Evolutionary conservation across 2,888 invertebrate genomes (phyloP).

Genomic region (Parnassius orleans): DNA sequence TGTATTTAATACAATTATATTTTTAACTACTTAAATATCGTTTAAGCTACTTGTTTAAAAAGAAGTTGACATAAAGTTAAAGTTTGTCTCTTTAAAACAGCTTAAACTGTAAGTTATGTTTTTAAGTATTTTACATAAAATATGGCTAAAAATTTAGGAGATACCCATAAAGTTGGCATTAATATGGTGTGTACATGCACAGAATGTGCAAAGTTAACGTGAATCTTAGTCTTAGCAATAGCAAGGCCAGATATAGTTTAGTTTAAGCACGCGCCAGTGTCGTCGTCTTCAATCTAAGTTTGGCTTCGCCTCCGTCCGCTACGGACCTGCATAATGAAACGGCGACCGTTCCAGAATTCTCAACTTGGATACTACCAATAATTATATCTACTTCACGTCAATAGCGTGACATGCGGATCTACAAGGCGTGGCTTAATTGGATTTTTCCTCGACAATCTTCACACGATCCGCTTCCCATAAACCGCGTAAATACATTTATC

Average conservation of each 20-base stretch:
- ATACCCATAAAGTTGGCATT: slow-evolving; percentile 12
- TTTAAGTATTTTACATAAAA: slow-evolving; percentile 8
- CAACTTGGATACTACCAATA: slow-evolving; percentile 63
- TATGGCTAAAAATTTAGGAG: slow-evolving; percentile 4
- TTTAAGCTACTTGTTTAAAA: not conserved
- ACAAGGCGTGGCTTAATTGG: slow-evolving; percentile 3
- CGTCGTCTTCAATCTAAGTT: slow-evolving; percentile 78
- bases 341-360: slow-evolving; percentile 60
- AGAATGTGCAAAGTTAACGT: slow-evolving; percentile 54
- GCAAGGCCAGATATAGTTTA: slow-evolving; percentile 68
- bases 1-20: no score
- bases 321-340: slow-evolving; percentile 74
- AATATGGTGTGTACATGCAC: slow-evolving; percentile 29
- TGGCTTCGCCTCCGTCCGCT: slow-evolving; percentile 63
- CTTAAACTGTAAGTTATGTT: not conserved
- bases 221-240: slow-evolving; percentile 70
- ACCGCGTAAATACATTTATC: slow-evolving; percentile 75
- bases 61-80: not conserved
- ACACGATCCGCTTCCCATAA: slow-evolving; percentile 63
- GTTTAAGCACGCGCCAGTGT: slow-evolving; percentile 74
- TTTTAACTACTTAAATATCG: no score
- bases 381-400: slow-evolving; percentile 48
- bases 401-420: slow-evolving; percentile 3
- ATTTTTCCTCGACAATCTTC: slow-evolving; percentile 41
- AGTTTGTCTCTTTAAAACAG: slow-evolving; percentile 7